These are phyloP conservation scores for Falco peregrinus DNA, from an alignment of 2,797 vertebrate genomes.

Conservation along the genomic window DNA sequence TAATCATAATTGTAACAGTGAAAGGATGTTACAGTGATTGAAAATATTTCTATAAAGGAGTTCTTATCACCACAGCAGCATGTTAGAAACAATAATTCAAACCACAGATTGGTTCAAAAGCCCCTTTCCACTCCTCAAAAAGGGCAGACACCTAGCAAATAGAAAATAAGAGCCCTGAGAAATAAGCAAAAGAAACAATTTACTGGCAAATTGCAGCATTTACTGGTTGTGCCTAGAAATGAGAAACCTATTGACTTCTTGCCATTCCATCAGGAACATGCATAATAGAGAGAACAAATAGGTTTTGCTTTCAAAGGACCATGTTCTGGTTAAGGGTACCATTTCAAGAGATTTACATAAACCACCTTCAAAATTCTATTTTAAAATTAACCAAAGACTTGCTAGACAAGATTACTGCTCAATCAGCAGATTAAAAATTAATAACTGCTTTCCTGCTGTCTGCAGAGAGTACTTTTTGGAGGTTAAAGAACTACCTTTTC, in stretches of 20 bases:
- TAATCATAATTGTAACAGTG: background rate
- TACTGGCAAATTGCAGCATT: background rate
- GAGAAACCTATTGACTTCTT: background rate
- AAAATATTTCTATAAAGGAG: background rate
- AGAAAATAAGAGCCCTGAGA: background rate
- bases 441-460: background rate
- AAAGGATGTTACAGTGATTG: background rate
- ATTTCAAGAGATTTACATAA: constrained; percentile 1
- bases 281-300: background rate
- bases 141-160: background rate
- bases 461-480: background rate
- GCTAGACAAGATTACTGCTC: background rate
- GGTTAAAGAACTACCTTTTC: background rate
- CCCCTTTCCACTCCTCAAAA: background rate
- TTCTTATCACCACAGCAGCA: background rate
- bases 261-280: background rate
- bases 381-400: constrained; percentile 31
- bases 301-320: background rate
- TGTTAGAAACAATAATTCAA: background rate
- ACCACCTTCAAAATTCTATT: background rate
- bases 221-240: background rate
- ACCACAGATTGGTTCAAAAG: background rate
- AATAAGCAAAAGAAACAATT: background rate
- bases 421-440: constrained; percentile 19
- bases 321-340: background rate